A percentile compares a stretch with the other conserved stretches of the same genome.
Evolutionary conservation across 1,140 invertebrate genomes (phyloP).

Genomic region (Phenacoccus solenopsis): DNA sequence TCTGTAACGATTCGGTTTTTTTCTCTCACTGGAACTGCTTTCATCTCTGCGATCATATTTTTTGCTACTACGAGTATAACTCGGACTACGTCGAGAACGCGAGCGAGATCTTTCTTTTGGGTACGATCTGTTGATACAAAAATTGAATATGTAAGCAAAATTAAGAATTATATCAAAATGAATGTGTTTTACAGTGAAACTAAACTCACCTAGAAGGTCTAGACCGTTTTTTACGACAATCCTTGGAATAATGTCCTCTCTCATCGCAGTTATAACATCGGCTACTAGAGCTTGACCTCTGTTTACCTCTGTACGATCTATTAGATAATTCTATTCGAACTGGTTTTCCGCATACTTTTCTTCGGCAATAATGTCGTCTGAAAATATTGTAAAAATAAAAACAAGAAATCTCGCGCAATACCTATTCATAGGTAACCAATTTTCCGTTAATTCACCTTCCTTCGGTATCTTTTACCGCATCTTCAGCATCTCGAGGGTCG

Average conservation of each 20-base stretch:
- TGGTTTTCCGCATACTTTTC: constrained; percentile 63
- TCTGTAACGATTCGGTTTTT: background rate
- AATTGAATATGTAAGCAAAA: background rate
- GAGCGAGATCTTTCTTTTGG: background rate
- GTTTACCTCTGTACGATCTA: constrained; percentile 54
- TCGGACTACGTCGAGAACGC: background rate
- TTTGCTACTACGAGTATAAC: background rate
- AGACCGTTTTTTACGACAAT: constrained; percentile 42
- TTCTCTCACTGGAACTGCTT: background rate
- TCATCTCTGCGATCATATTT: background rate
- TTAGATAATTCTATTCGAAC: constrained; percentile 85
- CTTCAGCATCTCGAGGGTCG: constrained; percentile 76
- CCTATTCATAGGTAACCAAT: background rate
- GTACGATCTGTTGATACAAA: background rate
- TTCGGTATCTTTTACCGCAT: constrained; percentile 67
- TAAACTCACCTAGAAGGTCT: background rate
- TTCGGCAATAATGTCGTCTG: background rate
- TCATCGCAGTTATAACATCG: constrained; percentile 86
- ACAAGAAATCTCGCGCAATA: background rate
- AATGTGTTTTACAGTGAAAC: too few species aligned
- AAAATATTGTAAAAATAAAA: background rate
- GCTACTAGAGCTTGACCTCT: constrained; percentile 45
- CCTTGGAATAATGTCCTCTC: constrained; percentile 77
- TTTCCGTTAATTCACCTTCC: constrained; percentile 46
- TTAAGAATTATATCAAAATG: too few species aligned